Base-by-base conservation (phyloP, 2,888 invertebrate species). In the Eupelmus urozonus region DNA sequence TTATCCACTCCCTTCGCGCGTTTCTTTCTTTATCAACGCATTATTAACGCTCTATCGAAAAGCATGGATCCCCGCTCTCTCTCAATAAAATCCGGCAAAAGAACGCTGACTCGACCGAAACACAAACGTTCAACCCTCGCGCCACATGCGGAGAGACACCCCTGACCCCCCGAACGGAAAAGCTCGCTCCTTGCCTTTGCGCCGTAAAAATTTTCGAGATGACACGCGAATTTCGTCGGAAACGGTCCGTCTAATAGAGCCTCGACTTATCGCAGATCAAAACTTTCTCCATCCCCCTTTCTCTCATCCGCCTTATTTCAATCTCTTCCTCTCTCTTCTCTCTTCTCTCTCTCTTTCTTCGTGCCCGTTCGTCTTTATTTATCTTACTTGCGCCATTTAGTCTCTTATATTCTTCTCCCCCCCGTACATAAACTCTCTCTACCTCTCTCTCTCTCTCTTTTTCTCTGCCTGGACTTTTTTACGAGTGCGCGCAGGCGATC, bases 301-400 rank as follows among this genome's bases (percentile, higher is more conserved):
- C 18, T 25, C 57, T 11, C 53, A n/a, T 29, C n/a, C 27, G n/a
- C 16, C 45, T 59, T 70, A 70, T 71, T 72, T 62, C 71, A 72
- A 72, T 72, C 71, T 71, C 70, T 49, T 45, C 49, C 34, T 40
- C 13, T 27, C 25, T 11, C 11, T 55, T 55, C 23, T 62, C n/a
- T 62, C 42, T 62, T 16, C 11, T 27, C 9, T 57, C 57, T 27
- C 59, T n/a, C 34, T 59, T 29, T 53, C 20, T 5, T 20, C 53
- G 4, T 4, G n/a, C n/a, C 42, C 40, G 20, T 67, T 57, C 60
- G 53, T 69, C 60, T 69, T 69, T 76, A 69, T 76, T 76, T 69
- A 76, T 69, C 69, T 62, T 62, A 60, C 59, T 69, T 40, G 69
- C 53, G 20, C 55, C 69, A 69, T 76, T 76, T 76, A 76, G 59